A percentile compares a stretch with the other conserved stretches of the same genome.
phyloP scores from a whole-genome alignment of 2,113 vertebrate species.

The Alouatta palliata region DNA sequence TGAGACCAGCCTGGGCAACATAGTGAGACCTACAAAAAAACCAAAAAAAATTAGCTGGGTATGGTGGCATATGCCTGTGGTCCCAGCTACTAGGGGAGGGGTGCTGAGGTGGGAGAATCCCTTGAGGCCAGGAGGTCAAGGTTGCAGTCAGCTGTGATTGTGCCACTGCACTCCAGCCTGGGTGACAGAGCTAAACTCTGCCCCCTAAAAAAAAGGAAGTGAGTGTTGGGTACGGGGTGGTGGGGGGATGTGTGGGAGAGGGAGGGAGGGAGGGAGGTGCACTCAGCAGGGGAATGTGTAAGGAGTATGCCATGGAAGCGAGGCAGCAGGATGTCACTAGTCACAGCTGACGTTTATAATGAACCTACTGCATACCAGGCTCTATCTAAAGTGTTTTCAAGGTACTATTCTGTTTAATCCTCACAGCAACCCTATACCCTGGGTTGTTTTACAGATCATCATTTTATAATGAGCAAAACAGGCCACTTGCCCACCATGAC shows the following conservation, averaged over 20 bases:
- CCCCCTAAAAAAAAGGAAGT: background rate
- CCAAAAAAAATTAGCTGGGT: too few species aligned
- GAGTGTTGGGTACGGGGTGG: background rate
- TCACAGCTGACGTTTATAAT: background rate
- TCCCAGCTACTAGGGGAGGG: too few species aligned
- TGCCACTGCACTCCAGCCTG: too few species aligned
- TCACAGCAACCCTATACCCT: background rate
- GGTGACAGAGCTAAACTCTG: too few species aligned
- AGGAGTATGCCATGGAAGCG: background rate
- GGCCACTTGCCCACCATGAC: background rate
- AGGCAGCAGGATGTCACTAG: background rate
- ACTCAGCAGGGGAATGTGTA: background rate
- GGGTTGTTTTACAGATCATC: background rate
- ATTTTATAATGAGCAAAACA: background rate
- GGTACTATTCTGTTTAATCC: background rate
- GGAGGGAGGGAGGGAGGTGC: background rate
- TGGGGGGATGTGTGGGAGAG: background rate
- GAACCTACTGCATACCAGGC: background rate
- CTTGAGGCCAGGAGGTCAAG: too few species aligned
- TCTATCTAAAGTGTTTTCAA: background rate
- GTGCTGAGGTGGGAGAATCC: too few species aligned
- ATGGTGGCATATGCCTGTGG: too few species aligned
- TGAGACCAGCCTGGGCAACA: too few species aligned
- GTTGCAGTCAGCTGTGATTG: too few species aligned
- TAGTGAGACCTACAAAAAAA: too few species aligned